These are phyloP conservation scores for Araneus ventricosus DNA, from an alignment of 1,140 invertebrate genomes.

Conservation along the genomic window DNA sequence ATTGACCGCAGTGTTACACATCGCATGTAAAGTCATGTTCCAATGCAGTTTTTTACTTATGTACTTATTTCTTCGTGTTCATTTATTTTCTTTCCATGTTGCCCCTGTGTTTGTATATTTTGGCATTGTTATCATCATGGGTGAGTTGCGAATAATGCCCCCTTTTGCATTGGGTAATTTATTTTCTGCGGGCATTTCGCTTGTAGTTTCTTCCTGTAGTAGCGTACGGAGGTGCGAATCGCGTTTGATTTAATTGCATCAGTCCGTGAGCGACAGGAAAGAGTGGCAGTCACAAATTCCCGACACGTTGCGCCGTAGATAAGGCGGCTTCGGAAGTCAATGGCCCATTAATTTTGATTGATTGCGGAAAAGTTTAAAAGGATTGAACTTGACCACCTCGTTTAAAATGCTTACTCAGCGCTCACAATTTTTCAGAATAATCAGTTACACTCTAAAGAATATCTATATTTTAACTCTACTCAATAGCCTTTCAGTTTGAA, in stretches of 20 bases:
- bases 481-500: too few relatives aligned
- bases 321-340: neutral
- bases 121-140: constrained; percentile 58
- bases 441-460: too few relatives aligned
- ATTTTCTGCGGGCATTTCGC: constrained; percentile 16
- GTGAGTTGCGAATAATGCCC: constrained; percentile 39
- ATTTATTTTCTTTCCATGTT: constrained; percentile 9
- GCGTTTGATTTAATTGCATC: neutral
- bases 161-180: constrained; percentile 36
- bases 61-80: neutral
- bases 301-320: neutral
- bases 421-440: neutral
- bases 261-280: constrained; percentile 1
- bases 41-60: neutral
- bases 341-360: neutral
- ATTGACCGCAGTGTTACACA: constrained; percentile 59
- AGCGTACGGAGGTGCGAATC: neutral
- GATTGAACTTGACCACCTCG: neutral
- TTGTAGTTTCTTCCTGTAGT: constrained; percentile 33
- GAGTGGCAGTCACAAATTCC: neutral
- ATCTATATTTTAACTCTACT: too few relatives aligned
- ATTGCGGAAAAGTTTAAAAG: neutral
- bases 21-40: constrained; percentile 48
- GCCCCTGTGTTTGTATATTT: constrained; percentile 41
- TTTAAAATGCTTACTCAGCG: neutral